Base-by-base conservation (phyloP, 2,113 vertebrate species). In the Caloenas nicobarica region DNA sequence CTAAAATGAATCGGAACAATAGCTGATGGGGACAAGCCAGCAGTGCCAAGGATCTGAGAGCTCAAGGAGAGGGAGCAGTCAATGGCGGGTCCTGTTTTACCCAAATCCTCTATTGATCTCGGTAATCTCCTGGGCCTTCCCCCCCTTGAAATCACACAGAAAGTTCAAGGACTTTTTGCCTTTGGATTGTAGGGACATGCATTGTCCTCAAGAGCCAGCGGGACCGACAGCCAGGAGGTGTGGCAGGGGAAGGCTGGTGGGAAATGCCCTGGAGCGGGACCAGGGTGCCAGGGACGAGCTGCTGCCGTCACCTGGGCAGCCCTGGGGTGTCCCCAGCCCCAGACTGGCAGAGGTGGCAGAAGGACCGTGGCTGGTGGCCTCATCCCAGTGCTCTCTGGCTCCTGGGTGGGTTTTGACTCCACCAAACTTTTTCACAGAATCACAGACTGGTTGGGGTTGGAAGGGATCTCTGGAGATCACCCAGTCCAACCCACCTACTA, bases 1-100 rank as follows among this genome's bases (percentile, higher is more conserved):
- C 74, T 65, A 26, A 74, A 60, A 44, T 95, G 96, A 96, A 97
- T 95, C 10, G 96, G 88, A 72, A 97, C 96, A 97, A 97, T 95
- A 50, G 91, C 81, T 86, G 51, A 91, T 66, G 93, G 88, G 93
- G 89, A 93, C 76, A 60, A 94, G 88, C 85, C 82, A 83, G 83
- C 33, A 57, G 87, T 76, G 85, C 77, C 48, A 3, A 25, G 82
- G 95, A 50, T 81, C 53, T 91, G 85, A 83, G 77, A 86, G 86
- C 86, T 76, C 2, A 62, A 82, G 93, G 33, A 95, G 90, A 96
- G 42, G 91, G 94, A 93, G 84, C 91, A 95, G 95, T 85, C 82
- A 69, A 34, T 11, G 83, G 57, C 3, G 4, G 60, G 48, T 90
- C 91, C 92, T 94, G 92, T 95, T 91, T 48, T 72, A 77, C 71